Evolutionary conservation across 2,797 vertebrate species (phyloP).

Genomic region (Myotis daubentonii): DNA sequence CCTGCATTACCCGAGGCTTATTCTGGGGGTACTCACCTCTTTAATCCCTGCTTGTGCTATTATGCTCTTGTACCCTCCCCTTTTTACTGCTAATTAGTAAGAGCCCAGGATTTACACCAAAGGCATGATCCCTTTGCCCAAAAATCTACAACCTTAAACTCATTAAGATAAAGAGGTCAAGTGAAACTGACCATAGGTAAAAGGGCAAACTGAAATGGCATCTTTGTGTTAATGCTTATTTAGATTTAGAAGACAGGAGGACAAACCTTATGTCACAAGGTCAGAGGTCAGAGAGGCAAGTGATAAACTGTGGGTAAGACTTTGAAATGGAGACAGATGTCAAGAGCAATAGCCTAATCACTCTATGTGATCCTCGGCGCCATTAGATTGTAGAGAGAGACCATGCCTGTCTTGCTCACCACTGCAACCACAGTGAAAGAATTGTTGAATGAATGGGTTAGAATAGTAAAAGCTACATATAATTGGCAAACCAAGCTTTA

Average conservation of each 20-base stretch:
- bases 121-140: background rate
- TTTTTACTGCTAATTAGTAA: slow-evolving; percentile 45
- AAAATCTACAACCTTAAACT: slow-evolving; percentile 50
- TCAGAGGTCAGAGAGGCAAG: background rate
- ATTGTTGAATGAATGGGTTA: background rate
- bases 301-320: background rate
- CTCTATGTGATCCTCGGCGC: background rate
- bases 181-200: slow-evolving; percentile 29
- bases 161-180: slow-evolving; percentile 58
- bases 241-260: slow-evolving; percentile 44
- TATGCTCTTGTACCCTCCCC: background rate
- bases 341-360: background rate
- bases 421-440: background rate
- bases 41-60: background rate
- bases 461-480: background rate
- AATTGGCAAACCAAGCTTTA: background rate
- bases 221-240: slow-evolving; percentile 49
- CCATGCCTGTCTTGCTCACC: background rate
- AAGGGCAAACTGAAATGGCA: slow-evolving; percentile 37
- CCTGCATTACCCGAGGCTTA: background rate
- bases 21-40: background rate
- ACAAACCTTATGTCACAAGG: slow-evolving; percentile 29
- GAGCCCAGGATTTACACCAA: background rate
- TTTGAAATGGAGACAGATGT: slow-evolving; percentile 47
- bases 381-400: background rate